Base-by-base conservation (phyloP, 2,113 vertebrate species). In the Sphaerodactylus townsendi region DNA sequence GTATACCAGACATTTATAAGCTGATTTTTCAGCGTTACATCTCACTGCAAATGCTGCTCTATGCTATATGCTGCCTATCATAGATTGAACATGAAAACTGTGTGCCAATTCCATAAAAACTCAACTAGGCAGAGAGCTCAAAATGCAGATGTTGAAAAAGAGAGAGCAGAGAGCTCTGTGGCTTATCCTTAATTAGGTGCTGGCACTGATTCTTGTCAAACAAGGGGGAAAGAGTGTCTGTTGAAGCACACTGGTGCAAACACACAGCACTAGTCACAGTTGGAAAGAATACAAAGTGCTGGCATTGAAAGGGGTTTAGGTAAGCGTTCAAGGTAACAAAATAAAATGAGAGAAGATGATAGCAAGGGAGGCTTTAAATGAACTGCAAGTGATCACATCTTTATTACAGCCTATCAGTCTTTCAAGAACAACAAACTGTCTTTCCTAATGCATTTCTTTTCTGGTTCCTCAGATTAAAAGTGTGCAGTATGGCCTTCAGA, bases 241-340 rank as follows among this genome's bases (percentile, higher is more conserved):
- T 90, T 85, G 92, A 91, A 87, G 82, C 87, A 91, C 89, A 85
- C 75, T 88, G 94, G 94, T 85, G 85, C 85, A 87, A 94, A 94
- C 84, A 94, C 91, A 95, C 95, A 94, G 93, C 89, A 91, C 91
- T 59, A 90, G 92, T 94, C 94, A 90, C 94, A 94, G 93, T 21
- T 91, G 92, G 93, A 91, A 91, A 89, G 94, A 95, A 95, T 94
- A 95, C 94, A 94, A 93, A 94, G 94, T 95, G 91, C 95, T 96
- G 93, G 92, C 94, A 96, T 76, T 95, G 95, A 96, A 95, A 96
- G 80, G 94, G 95, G 96, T 97, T 97, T 96, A 96, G 95, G 96
- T 95, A 96, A 97, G 95, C 94, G 95, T 92, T 95, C 65, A 85
- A 95, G 94, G 95, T 96, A 96, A 96, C 94, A 96, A 95, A 96